Conservation (phyloP, 2,113 vertebrate species). For the Ondatra zibethicus region DNA sequence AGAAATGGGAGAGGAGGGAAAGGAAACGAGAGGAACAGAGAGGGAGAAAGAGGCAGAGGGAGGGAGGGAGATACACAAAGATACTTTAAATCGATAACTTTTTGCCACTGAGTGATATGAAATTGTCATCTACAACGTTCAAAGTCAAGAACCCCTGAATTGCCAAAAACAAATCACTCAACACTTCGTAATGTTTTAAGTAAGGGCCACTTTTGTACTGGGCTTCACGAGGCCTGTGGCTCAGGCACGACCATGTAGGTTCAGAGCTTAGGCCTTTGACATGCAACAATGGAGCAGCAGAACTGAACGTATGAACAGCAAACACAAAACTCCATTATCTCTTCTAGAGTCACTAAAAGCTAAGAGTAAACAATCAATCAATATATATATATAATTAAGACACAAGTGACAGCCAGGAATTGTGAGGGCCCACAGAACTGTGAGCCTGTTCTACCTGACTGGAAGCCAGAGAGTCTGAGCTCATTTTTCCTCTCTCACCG, state of each 20-base stretch:
- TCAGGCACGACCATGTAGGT: neutral
- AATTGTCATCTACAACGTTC: neutral
- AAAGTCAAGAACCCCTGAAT: neutral
- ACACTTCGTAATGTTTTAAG: too few relatives aligned
- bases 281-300: neutral
- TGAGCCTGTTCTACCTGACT: too few relatives aligned
- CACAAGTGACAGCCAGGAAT: neutral
- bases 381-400: neutral
- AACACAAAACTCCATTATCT: neutral
- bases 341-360: neutral
- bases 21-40: neutral
- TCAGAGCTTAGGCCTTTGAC: constrained; percentile 19
- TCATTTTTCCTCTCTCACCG: too few relatives aligned
- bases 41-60: neutral
- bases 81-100: neutral
- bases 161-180: neutral
- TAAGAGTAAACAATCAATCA: constrained; percentile 22
- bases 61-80: neutral
- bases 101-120: neutral
- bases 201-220: neutral
- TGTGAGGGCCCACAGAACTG: too few relatives aligned
- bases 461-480: too few relatives aligned
- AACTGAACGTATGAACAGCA: neutral
- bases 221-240: neutral
- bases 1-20: neutral